A percentile compares a stretch with the other conserved stretches of the same genome.
phyloP scores from a whole-genome alignment of 2,797 vertebrate species.

The Lophotriccus pileatus region DNA sequence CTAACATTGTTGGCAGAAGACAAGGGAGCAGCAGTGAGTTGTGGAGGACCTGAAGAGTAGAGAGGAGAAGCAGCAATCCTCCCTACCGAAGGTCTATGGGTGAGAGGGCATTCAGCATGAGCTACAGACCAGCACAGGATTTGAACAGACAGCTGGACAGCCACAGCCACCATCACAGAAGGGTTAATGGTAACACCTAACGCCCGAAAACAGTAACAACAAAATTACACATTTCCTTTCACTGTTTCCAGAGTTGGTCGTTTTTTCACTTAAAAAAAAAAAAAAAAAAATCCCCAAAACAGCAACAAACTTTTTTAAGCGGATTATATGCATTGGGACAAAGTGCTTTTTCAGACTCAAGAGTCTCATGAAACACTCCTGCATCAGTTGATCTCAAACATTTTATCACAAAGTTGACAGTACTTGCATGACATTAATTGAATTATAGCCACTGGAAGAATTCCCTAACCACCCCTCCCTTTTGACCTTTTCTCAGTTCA shows the following conservation, averaged over 20 bases:
- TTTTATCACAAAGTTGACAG: not conserved
- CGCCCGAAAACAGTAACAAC: not conserved
- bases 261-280: not conserved
- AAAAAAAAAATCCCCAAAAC: not conserved
- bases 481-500: not conserved
- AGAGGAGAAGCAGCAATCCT: not conserved
- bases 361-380: not conserved
- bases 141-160: not conserved
- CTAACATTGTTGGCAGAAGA: not conserved
- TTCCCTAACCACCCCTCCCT: not conserved
- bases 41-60: not conserved
- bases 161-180: not conserved
- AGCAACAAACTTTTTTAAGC: not conserved
- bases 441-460: not conserved
- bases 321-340: not conserved
- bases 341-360: fast-evolving
- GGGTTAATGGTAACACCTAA: not conserved
- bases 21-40: not conserved
- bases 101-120: not conserved
- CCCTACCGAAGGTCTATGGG: not conserved
- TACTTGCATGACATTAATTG: not conserved
- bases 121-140: fast-evolving
- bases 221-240: not conserved
- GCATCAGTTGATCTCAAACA: not conserved
- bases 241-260: not conserved